Conservation (phyloP, 2,797 vertebrate genomes). For the Xiphophorus birchmanni region DNA sequence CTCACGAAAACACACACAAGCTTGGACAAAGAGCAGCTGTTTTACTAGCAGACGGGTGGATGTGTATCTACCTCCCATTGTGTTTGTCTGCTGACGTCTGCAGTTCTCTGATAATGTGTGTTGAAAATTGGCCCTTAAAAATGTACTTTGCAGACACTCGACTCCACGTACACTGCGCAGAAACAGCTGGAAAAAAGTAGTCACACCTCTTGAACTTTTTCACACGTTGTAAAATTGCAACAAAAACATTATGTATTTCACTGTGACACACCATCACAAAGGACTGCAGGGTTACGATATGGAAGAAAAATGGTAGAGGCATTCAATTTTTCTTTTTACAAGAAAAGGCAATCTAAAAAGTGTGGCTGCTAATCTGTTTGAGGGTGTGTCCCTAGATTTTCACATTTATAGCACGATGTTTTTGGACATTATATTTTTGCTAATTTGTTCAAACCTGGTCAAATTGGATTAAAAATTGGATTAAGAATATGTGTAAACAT, state of each 20-base stretch:
- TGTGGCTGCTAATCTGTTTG: background rate
- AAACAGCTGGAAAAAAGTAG: slow-evolving; percentile 36
- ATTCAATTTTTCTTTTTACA: background rate
- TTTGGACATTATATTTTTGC: background rate
- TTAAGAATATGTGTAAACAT: background rate
- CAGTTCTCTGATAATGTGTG: slow-evolving; percentile 52
- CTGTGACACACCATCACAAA: background rate
- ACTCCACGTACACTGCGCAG: slow-evolving; percentile 14
- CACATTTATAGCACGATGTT: background rate
- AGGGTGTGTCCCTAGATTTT: background rate
- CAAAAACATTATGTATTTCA: background rate
- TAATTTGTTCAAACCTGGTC: background rate
- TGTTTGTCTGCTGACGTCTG: slow-evolving; percentile 73
- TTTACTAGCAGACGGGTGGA: slow-evolving; percentile 70
- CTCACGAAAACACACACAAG: slow-evolving; percentile 45
- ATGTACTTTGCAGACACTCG: slow-evolving; percentile 32
- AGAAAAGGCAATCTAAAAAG: background rate
- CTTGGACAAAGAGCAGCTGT: slow-evolving; percentile 70
- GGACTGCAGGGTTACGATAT: background rate
- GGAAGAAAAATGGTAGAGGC: background rate
- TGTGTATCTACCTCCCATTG: slow-evolving; percentile 77
- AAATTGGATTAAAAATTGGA: background rate
- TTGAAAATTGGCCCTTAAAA: slow-evolving; percentile 53
- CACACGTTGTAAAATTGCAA: background rate
- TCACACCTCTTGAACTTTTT: background rate